phyloP scores from a whole-genome alignment of 2,888 invertebrate species.

The Orchestes rusci region DNA sequence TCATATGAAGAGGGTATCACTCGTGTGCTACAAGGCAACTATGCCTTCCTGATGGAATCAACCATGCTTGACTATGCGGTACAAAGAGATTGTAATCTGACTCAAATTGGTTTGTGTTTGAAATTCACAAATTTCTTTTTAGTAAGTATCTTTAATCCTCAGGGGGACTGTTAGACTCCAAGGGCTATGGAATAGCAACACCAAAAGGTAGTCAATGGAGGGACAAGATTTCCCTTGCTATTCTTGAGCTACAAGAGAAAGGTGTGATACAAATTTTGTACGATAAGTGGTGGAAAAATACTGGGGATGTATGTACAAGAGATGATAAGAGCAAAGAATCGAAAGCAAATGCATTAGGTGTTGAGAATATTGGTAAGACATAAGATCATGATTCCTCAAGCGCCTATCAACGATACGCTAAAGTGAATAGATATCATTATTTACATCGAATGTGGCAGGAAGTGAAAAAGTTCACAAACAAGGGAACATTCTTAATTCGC shows the following conservation, averaged over 20 bases:
- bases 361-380: slow-evolving; percentile 72
- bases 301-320: slow-evolving; percentile 82
- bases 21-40: slow-evolving; percentile 80
- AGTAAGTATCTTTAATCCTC: no score
- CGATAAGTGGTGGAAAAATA: slow-evolving; percentile 98
- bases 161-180: slow-evolving; percentile 63
- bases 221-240: slow-evolving; percentile 93
- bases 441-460: no score
- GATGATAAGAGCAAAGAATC: slow-evolving; percentile 85
- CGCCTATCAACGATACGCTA: no score
- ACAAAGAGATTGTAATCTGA: slow-evolving; percentile 92
- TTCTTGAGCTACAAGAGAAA: slow-evolving; percentile 90
- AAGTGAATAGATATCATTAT: no score
- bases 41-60: slow-evolving; percentile 97
- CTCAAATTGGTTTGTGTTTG: slow-evolving; percentile 97
- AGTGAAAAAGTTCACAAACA: no score
- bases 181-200: slow-evolving; percentile 94
- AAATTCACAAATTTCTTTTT: no score
- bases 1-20: slow-evolving; percentile 89
- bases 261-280: slow-evolving; percentile 89
- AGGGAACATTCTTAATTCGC: not conserved
- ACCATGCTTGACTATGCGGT: slow-evolving; percentile 95
- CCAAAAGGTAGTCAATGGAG: slow-evolving; percentile 94
- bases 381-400: not conserved
- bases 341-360: slow-evolving; percentile 87